Evolutionary conservation across 2,888 invertebrate genomes (phyloP).

Genomic region (Drosophila mettleri): DNA sequence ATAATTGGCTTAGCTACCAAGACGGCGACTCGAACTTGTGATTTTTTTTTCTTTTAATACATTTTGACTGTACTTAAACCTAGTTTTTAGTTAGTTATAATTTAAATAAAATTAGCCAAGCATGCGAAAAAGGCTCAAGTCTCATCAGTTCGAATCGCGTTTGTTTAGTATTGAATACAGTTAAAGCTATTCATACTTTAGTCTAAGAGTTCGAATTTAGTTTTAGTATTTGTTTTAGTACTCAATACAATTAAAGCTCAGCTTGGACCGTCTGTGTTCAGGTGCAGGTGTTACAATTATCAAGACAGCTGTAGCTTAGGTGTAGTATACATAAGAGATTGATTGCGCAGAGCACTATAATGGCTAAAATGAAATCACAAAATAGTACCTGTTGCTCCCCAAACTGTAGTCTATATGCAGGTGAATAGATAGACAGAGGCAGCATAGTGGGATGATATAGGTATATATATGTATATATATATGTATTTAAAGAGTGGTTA

Average conservation of each 20-base stretch:
- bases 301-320: constrained; percentile 83
- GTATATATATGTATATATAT: constrained; percentile 6
- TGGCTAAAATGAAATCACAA: constrained; percentile 85
- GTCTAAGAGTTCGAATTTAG: neutral
- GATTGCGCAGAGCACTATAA: constrained; percentile 85
- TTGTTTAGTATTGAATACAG: constrained; percentile 10
- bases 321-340: constrained; percentile 85
- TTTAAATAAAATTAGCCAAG: neutral
- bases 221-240: constrained; percentile 11
- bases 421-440: constrained; percentile 8
- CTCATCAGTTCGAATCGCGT: neutral
- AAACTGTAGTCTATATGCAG: constrained; percentile 82
- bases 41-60: constrained; percentile 17
- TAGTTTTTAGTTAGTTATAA: neutral
- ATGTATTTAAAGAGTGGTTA: constrained; percentile 37
- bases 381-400: constrained; percentile 85
- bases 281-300: constrained; percentile 82
- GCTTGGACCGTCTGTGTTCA: constrained; percentile 37
- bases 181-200: neutral
- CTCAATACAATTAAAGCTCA: constrained; percentile 20
- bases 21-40: neutral
- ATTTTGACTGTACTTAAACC: constrained; percentile 34
- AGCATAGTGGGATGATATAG: constrained; percentile 18
- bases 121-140: neutral
- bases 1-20: neutral